phyloP scores from a whole-genome alignment of 2,888 invertebrate genomes.

The Drosophila mimetica region DNA sequence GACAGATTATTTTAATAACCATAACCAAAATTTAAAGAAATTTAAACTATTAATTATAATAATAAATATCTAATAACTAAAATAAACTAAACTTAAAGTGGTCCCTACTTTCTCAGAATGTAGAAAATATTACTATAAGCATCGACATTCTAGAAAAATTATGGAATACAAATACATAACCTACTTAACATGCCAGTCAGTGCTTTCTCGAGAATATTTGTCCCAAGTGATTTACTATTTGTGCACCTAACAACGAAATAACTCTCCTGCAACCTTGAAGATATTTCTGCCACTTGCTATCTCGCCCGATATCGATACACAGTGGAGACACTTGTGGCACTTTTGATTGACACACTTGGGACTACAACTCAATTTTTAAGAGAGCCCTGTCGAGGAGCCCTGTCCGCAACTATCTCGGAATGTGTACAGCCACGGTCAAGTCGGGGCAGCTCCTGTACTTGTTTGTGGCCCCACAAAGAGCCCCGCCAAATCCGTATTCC shows the following conservation, averaged over 20 bases:
- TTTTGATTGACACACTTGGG: constrained; percentile 44
- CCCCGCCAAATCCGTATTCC: constrained; percentile 5
- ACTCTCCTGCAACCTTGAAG: constrained; percentile 13
- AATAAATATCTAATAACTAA: too few relatives aligned
- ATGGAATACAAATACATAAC: not conserved
- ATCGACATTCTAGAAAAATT: not conserved
- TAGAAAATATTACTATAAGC: too few relatives aligned
- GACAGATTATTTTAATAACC: too few relatives aligned
- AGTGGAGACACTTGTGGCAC: constrained; percentile 48
- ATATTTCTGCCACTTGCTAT: constrained; percentile 35
- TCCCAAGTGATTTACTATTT: constrained; percentile 1
- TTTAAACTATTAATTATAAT: too few relatives aligned
- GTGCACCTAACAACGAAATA: not conserved
- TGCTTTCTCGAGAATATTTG: not conserved
- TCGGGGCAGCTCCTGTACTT: constrained; percentile 17
- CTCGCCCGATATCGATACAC: constrained; percentile 37
- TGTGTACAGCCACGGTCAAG: constrained; percentile 28
- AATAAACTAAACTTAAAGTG: too few relatives aligned
- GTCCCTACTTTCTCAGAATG: too few relatives aligned
- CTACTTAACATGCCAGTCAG: not conserved
- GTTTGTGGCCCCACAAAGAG: not conserved
- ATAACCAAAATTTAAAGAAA: too few relatives aligned
- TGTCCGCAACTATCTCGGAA: constrained; percentile 20
- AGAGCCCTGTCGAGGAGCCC: constrained; percentile 6
- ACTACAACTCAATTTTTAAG: constrained; percentile 35